Base-by-base conservation (phyloP, 2,797 vertebrate genomes). In the Sylvia borin region DNA sequence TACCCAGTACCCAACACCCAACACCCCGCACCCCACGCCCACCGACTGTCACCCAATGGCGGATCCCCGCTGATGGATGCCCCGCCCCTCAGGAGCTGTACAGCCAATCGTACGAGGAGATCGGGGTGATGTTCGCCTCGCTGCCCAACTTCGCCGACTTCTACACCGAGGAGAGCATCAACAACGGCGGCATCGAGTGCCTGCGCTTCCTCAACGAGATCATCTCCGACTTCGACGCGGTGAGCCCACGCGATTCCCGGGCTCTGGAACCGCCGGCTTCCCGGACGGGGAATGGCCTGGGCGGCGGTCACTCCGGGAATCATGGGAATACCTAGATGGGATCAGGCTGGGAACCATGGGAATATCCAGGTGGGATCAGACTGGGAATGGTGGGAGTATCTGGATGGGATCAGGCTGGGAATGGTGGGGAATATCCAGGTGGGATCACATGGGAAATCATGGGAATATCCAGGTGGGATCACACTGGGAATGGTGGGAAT, bases 61-160 rank as follows among this genome's bases (percentile, higher is more conserved):
- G n/a, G n/a, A n/a, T n/a, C n/a, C n/a, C n/a, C n/a, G n/a, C n/a
- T n/a, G n/a, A n/a, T n/a, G n/a, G n/a, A n/a, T n/a, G n/a, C n/a
- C 42, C 42, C 43, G 43, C 18, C 43, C 10, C 26, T 16, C 51
- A 71, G 99, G 99, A 99, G 97, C 97, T 99, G 61, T 99, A 99
- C 95, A 99, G 99, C 96, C 99, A 99, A 92, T 98, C 99, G 1
- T 99, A 99, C 1, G 98, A 99, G 17, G 99, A 99, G 97, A 99
- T 98, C 10, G 99, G 99, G 1, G 99, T 99, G 87, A 99, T 99
- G 99, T 99, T 99, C 16, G 99, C 99, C 21, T 99, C 99, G 25
- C 98, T 99, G 79, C 99, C 99, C 48, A 99, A 99, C 96, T 99
- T 99, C 10, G 99, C 99, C 0, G 99, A 99, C 96, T 99, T 99